Conservation (phyloP, 2,797 vertebrate genomes). For the Mallotus villosus region DNA sequence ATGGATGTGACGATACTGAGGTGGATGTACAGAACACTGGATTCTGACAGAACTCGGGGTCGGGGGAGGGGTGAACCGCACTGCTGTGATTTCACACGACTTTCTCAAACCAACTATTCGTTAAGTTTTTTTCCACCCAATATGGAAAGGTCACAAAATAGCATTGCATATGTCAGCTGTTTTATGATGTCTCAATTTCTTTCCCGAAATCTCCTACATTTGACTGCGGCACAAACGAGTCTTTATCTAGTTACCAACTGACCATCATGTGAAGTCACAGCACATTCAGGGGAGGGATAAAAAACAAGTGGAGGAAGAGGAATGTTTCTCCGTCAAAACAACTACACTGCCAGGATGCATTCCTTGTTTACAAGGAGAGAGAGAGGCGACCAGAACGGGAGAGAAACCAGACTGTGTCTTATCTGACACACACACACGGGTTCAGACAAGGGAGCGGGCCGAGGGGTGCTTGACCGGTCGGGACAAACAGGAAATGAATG, state of each 20-base stretch:
- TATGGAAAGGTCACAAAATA: neutral
- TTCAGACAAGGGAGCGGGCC: slow-evolving; percentile 82
- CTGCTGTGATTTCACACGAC: slow-evolving; percentile 95
- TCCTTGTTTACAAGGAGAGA: slow-evolving; percentile 86
- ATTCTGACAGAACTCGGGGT: slow-evolving; percentile 88
- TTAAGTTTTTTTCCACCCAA: neutral
- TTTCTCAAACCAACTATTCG: slow-evolving; percentile 18
- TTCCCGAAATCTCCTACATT: neutral
- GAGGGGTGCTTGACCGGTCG: slow-evolving; percentile 82
- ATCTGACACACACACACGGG: slow-evolving; percentile 89
- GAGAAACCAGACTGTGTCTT: slow-evolving; percentile 86
- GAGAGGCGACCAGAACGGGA: slow-evolving; percentile 84
- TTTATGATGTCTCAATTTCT: neutral
- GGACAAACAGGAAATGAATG: slow-evolving; percentile 91
- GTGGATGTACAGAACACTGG: slow-evolving; percentile 81
- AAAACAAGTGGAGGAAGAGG: slow-evolving; percentile 76
- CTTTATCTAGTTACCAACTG: slow-evolving; percentile 51
- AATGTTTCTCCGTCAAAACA: slow-evolving; percentile 44
- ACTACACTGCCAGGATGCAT: slow-evolving; percentile 65
- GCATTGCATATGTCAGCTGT: neutral
- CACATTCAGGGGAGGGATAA: slow-evolving; percentile 56
- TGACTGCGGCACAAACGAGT: neutral
- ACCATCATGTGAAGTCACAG: slow-evolving; percentile 96
- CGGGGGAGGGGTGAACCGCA: slow-evolving; percentile 64
- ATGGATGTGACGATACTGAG: slow-evolving; percentile 73